Base-by-base conservation (phyloP, 2,113 vertebrate genomes). In the Platichthys flesus region DNA sequence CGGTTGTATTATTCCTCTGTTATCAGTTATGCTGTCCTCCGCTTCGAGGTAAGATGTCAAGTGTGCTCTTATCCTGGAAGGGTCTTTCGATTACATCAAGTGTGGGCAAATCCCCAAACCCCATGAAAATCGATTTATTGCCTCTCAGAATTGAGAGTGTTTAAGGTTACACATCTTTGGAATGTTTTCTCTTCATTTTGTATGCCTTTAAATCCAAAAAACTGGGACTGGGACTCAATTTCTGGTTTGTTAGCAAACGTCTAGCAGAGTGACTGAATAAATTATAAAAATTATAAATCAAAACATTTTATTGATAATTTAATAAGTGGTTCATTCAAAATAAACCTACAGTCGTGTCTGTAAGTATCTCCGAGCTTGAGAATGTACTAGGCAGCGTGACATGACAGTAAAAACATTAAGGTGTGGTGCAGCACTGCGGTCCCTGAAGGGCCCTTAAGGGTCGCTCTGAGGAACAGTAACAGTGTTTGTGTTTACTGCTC, bases 401-500 rank as follows among this genome's bases (percentile, higher is more conserved):
- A 71, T 58, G 66, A 71, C 57, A 65, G 21, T 56, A 69, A 68
- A 71, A 81, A 72, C 47, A 72, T 24, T 55, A 69, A 76, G 71
- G 67, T 81, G 52, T 73, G 72, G 23, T 57, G 67, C 23, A 70
- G 57, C 49, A 35, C 28, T 67, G 23, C 49, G 3, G 37, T 37
- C 61, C 65, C 61, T 45, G 5, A 45, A 40, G 72, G 55, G 20
- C 55, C 78, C 31, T 56, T 3, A 54, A 45, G 68, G 51, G 45
- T 42, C 71, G 51, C 71, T 67, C 31, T 23, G 40, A 82, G 72
- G 20, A 73, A 60, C 51, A 64, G n/a, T 52, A 12, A 74, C 40
- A n/a, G 9, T 74, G 68, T 73, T 56, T 67, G 49, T 85, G 72
- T 83, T 88, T 78, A 52, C 61, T 74, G 72, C 66, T 76, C 60